phyloP scores from a whole-genome alignment of 2,888 invertebrate genomes.

The Xestobium rufovillosum region DNA sequence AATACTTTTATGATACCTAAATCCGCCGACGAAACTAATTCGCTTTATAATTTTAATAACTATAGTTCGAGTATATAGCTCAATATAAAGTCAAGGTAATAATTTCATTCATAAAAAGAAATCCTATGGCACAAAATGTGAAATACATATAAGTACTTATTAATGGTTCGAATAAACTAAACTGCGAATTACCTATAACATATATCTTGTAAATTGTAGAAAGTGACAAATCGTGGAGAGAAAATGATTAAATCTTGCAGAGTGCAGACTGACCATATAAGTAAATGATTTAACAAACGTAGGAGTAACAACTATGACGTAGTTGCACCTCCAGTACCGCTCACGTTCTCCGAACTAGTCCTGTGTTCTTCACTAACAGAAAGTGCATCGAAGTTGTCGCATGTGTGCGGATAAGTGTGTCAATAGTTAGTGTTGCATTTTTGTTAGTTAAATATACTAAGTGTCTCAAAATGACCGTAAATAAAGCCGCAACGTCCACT shows the following conservation, averaged over 20 bases:
- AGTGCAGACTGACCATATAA: slow-evolving; percentile 35
- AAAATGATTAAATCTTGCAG: slow-evolving; percentile 21
- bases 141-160: too few species aligned
- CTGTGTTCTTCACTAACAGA: slow-evolving; percentile 25
- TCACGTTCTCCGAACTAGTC: too few species aligned
- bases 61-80: too few species aligned
- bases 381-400: slow-evolving; percentile 16
- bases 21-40: too few species aligned
- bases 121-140: too few species aligned
- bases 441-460: too few species aligned
- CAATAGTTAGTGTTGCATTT: slow-evolving; percentile 9
- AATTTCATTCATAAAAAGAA: too few species aligned
- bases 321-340: slow-evolving; percentile 13
- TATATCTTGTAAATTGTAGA: slow-evolving; percentile 9
- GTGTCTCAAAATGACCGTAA: slow-evolving; percentile 37
- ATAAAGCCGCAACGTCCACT: slow-evolving; percentile 30
- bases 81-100: too few species aligned
- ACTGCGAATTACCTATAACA: too few species aligned
- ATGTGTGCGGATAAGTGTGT: slow-evolving; percentile 5
- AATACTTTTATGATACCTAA: too few species aligned
- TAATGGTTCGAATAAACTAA: too few species aligned
- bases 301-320: slow-evolving; percentile 32
- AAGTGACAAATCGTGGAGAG: slow-evolving; percentile 30
- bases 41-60: too few species aligned
- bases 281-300: slow-evolving; percentile 35